These are phyloP conservation scores for Taenaris catops DNA, from an alignment of 2,888 invertebrate genomes.

Conservation along the genomic window DNA sequence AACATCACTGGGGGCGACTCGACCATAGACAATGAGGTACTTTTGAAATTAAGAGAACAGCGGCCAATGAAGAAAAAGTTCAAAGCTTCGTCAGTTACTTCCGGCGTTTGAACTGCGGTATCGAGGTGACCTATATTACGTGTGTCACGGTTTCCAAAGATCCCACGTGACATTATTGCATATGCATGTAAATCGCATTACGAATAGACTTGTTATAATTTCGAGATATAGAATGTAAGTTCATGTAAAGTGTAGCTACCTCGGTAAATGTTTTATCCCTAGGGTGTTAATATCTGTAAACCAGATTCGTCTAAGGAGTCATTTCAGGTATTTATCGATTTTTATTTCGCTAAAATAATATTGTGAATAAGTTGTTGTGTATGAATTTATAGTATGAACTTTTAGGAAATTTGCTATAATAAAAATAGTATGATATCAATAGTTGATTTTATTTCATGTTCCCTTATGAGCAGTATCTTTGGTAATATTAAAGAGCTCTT, in stretches of 20 bases:
- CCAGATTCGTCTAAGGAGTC: slow-evolving; percentile 68
- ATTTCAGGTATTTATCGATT: slow-evolving; percentile 75
- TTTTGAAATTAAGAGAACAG: slow-evolving; percentile 51
- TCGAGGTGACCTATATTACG: slow-evolving; percentile 71
- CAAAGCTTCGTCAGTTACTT: slow-evolving; percentile 23
- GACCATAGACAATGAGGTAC: slow-evolving; percentile 60
- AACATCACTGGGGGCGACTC: slow-evolving; percentile 17
- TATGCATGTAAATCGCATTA: slow-evolving; percentile 57
- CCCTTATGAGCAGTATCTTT: no score
- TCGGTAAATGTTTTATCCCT: slow-evolving; percentile 51
- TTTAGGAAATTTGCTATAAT: slow-evolving; percentile 47
- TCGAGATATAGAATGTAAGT: slow-evolving; percentile 47
- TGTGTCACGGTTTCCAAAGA: slow-evolving; percentile 32
- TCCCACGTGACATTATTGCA: slow-evolving; percentile 32
- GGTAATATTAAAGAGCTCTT: no score
- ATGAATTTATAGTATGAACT: slow-evolving; percentile 52
- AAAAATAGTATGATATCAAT: slow-evolving; percentile 29
- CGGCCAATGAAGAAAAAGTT: slow-evolving; percentile 35
- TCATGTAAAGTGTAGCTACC: slow-evolving; percentile 58
- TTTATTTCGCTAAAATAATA: slow-evolving; percentile 48
- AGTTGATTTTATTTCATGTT: slow-evolving; percentile 29
- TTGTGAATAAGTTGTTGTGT: slow-evolving; percentile 47
- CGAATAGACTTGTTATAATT: slow-evolving; percentile 47
- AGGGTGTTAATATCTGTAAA: slow-evolving; percentile 60
- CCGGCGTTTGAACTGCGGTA: slow-evolving; percentile 47